Evolutionary conservation across 2,113 vertebrate species (phyloP), one percentile per base, ranked within the genome.

Genomic region (Leptosomus discolor): DNA sequence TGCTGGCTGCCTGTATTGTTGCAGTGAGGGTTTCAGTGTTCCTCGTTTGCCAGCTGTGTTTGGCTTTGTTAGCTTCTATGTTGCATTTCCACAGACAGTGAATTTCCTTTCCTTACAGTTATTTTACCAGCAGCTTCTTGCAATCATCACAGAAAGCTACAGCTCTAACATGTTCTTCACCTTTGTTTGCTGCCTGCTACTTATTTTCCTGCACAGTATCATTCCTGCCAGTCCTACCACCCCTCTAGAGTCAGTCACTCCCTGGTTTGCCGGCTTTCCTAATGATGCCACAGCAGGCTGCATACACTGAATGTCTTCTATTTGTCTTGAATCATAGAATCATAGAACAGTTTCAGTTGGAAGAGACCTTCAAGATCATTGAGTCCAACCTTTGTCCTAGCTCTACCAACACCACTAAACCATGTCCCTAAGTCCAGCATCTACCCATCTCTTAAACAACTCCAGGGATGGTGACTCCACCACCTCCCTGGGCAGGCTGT

Each of bases 191-290:
- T 79, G 36, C 41, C 41, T 63, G 5, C 12, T 34, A 46, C 19
- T 74, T 48, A 7, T 41, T 81, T 46, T 78, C 48, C 34, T 18
- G 27, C 21, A 22, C 34, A 11, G 20, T 12, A 17, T 36, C 32
- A 4, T 74, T 81, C 30, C 17, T 57, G 36, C 37, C 68, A 73
- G 27, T 19, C 56, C 54, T 36, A 32, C 24, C 50, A 34, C 4
- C 21, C 16, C 15, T 7, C n/a, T 64, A 6, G 2, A 50, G 27
- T 1, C 37, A 54, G 26, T 10, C 0, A 0, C 26, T 27, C 50
- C 79, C 32, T 4, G 1, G 5, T 6, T 84, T 67, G 22, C n/a
- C 69, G 48, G 27, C 37, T 27, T 7, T 56, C 56, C 81, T 63
- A 36, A 15, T 10, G 78, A 58, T 48, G 76, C 77, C 39, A 37